Evolutionary conservation across 2,113 vertebrate genomes (phyloP), one percentile per base, ranked within the genome.

Genomic region (Conger conger): DNA sequence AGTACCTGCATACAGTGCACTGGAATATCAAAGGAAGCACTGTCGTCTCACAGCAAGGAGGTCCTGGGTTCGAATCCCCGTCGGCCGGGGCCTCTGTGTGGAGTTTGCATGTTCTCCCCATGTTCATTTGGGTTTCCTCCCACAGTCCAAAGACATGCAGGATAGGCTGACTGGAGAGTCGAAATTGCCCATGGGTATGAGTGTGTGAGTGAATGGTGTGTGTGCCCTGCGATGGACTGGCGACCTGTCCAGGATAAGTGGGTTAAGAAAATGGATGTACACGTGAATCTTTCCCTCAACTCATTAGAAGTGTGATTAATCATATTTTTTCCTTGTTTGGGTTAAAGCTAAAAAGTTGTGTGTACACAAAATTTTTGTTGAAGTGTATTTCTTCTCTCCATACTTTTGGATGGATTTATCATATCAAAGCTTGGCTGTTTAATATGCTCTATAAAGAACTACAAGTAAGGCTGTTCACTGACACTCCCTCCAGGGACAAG

Each of bases 351-450:
- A 73, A 73, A 73, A 30, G 68, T 73, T n/a, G 57, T 1, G 20
- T 63, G 11, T 73, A 33, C 68, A 30, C n/a, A 33, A 73, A 73
- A 73, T 73, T 73, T 33, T 33, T 73, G n/a, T 33, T 73, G 68
- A 73, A 73, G 68, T 27, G 4, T 33, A 11, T 33, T 1, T 73
- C 68, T 73, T 73, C 4, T 27, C n/a, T 79, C 6, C 38, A 8
- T 79, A 79, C 35, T 79, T 17, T n/a, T 42, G 23, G 20, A 37
- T 73, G 20, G n/a, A 68, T 68, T 68, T 83, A 37, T 68, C 36
- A 83, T 57, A 68, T 37, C 68, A 83, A 73, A 83, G 57, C 36
- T 73, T 27, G 9, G 15, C 36, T 73, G 57, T 83, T 42, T 73
- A 83, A 68, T 68, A 27, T 36, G 36, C 35, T 20, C 82, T 40